Conservation (phyloP, 23 tunicate genomes). For the Ascidia mentula region DNA sequence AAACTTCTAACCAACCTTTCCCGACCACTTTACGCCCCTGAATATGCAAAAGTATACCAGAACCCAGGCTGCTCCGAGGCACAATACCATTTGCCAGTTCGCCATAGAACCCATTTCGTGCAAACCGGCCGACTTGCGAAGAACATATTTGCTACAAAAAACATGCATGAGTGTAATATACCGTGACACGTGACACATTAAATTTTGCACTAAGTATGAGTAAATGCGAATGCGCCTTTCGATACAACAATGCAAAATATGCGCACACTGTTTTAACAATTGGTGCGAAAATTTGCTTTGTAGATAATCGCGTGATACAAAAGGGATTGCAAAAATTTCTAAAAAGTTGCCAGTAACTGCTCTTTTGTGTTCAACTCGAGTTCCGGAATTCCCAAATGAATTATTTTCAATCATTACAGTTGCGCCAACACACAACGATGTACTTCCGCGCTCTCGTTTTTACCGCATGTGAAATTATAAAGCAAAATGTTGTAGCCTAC, state of each 20-base stretch:
- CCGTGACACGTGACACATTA: not conserved
- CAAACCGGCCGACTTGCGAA: constrained; percentile 52
- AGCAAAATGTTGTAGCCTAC: no score
- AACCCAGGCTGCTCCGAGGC: constrained; percentile 66
- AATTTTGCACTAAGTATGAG: not conserved
- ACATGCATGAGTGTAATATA: not conserved
- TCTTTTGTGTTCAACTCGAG: not conserved
- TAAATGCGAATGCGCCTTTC: not conserved
- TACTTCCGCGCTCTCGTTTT: no score
- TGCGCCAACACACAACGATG: no score
- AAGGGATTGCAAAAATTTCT: not conserved
- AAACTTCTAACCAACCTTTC: constrained; percentile 86
- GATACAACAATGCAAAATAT: no score
- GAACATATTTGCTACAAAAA: constrained; percentile 51
- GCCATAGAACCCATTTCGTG: constrained; percentile 59
- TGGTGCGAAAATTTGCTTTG: not conserved
- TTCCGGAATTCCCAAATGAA: no score
- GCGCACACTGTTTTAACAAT: no score
- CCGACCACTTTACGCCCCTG: constrained; percentile 74
- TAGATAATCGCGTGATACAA: not conserved
- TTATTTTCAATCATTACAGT: no score
- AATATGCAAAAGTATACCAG: constrained; percentile 68
- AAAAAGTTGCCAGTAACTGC: not conserved
- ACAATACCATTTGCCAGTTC: constrained; percentile 69
- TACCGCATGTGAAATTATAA: no score